Evolutionary conservation across 2,888 invertebrate genomes (phyloP), one percentile per base, ranked within the genome.

Genomic region (Tromatobia lineatoria): DNA sequence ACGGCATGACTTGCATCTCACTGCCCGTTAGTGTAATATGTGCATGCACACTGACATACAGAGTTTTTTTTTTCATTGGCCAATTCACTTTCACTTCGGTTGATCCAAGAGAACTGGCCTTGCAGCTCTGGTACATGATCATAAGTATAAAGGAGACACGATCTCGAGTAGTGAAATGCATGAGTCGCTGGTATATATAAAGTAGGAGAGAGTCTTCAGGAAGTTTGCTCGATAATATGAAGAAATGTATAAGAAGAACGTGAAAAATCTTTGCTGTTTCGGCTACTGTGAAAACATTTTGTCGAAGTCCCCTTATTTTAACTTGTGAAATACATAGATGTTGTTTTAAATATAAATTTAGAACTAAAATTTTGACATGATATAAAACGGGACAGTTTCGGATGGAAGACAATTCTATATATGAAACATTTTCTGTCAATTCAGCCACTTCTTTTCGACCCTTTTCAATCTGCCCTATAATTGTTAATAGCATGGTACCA

Each of bases 81-180:
- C 69, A 74, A 69, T 52, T 74, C 50, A 82, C 82, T 82, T 78
- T 82, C 82, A 74, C 74, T 78, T n/a, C 38, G 38, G 18, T 64
- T 34, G 34, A 59, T 18, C 50, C 42, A 13, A 34, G 50, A 3
- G n/a, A 67, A 61, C 47, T 61, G 74, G 61, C 78, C 82, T 82
- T 67, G 77, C 7, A 45, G 34, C 57, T 47, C n/a, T 10, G 38
- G 20, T 61, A 34, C 38, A 61, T 11, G 57, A 57, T 25, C 15
- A 25, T 25, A 57, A 57, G 25, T 7, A 54, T 23, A 23, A 8
- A 54, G 13, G 25, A 57, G 15, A 57, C 13, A 23, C 15, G 34
- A 7, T 18, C 34, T n/a, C n/a, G 18, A 7, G n/a, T n/a, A 34
- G n/a, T 34, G 34, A n/a, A 34, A 61, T 34, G n/a, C 29, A 18